A percentile compares a stretch with the other conserved stretches of the same genome.
phyloP scores from a whole-genome alignment of 2,888 invertebrate species.

The Zaprionus bogoriensis region DNA sequence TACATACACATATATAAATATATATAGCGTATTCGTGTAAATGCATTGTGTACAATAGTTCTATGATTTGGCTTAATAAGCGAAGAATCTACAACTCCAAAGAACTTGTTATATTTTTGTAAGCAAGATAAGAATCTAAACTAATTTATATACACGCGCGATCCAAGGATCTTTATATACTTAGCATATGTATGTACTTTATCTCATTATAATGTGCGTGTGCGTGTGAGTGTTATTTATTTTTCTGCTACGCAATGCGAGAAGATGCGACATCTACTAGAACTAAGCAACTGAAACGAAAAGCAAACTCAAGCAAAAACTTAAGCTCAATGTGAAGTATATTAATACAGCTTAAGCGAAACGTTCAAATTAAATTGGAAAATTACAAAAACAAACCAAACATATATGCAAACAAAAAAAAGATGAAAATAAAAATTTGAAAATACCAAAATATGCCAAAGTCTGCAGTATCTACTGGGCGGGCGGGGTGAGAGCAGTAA shows the following conservation, averaged over 20 bases:
- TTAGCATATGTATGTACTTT: conserved; percentile 35
- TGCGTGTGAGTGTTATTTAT: conserved; percentile 58
- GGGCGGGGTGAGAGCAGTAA: not conserved
- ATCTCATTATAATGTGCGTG: conserved; percentile 29
- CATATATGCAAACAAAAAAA: conserved; percentile 23
- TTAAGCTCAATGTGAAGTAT: conserved; percentile 36
- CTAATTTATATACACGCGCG: conserved; percentile 40
- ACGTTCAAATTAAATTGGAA: conserved; percentile 48
- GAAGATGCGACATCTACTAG: conserved; percentile 41
- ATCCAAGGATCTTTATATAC: conserved; percentile 48
- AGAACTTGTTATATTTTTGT: conserved; percentile 76
- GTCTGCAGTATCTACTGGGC: too few relatives aligned
- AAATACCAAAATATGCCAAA: too few relatives aligned
- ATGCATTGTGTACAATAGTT: conserved; percentile 49
- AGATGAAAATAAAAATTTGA: conserved; percentile 38
- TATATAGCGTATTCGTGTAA: conserved; percentile 47
- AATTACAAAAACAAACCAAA: conserved; percentile 15
- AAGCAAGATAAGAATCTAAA: conserved; percentile 51
- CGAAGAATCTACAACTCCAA: conserved; percentile 61
- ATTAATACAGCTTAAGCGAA: conserved; percentile 29
- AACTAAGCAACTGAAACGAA: conserved; percentile 40
- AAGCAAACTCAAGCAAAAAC: conserved; percentile 36
- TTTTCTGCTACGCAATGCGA: conserved; percentile 43
- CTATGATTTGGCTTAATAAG: conserved; percentile 57
- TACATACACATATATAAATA: too few relatives aligned